Evolutionary conservation across 2,113 vertebrate genomes (phyloP), one percentile per base, ranked within the genome.

Genomic region (Gadus chalcogrammus): DNA sequence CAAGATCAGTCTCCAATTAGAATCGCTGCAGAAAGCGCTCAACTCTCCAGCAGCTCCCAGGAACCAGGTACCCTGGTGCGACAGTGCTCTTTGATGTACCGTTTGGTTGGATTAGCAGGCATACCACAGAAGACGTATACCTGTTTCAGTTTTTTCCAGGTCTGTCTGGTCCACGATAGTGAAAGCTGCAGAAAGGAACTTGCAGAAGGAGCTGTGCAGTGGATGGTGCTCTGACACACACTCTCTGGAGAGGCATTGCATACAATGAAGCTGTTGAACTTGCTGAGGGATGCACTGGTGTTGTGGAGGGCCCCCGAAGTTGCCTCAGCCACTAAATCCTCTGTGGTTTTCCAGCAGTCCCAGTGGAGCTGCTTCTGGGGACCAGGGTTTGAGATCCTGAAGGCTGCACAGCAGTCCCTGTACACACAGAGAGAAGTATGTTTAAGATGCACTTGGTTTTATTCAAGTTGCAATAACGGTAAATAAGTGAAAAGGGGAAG

Each of bases 211-310:
- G 58, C 67, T 73, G 56, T 67, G 67, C n/a, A 79, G 64, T 20
- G 70, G 59, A 56, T 80, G 74, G 42, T 72, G 78, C 66, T 80
- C 78, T 9, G 70, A 73, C 4, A 65, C 61, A 65, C 70, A 80
- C 67, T 76, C 70, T 27, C 66, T 11, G 42, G n/a, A 15, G n/a
- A 79, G 59, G 8, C 35, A 15, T 16, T 70, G 17, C 70, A 80
- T 48, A 24, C 78, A 76, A 7, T 76, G 74, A 17, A 80, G 73
- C 59, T 0, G 52, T 67, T 70, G 61, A 15, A 80, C 18, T 61
- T 22, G 1, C 0, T 17, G 27, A 31, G 13, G 9, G 62, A 70
- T 9, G 71, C 67, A 73, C 67, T 70, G 2, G 38, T 64, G 31
- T 73, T 70, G 1, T 20, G 20, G 15, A 2, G 38, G 31, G 17